These are phyloP conservation scores for Cryptotermes secundus DNA, from an alignment of 1,140 invertebrate species.

Conservation along the genomic window DNA sequence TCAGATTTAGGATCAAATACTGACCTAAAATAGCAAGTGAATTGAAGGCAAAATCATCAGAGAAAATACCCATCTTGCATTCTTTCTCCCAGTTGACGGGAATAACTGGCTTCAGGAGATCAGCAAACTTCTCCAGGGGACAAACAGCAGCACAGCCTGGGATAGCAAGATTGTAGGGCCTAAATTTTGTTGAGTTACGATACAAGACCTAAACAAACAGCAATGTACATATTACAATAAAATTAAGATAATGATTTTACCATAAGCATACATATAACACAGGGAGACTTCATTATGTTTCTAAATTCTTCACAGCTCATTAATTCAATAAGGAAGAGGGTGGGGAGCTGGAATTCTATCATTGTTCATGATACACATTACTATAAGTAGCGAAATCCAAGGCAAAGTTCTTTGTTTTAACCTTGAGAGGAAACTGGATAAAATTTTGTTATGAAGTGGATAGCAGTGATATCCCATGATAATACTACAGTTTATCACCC, in stretches of 20 bases:
- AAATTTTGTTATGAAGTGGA: no score
- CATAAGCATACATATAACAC: neutral
- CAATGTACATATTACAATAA: conserved; percentile 21
- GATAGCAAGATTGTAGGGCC: conserved; percentile 54
- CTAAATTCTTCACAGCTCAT: neutral
- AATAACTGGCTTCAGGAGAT: conserved; percentile 53
- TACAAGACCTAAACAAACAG: conserved; percentile 54
- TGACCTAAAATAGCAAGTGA: conserved; percentile 46
- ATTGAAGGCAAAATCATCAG: conserved; percentile 42
- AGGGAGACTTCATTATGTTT: neutral
- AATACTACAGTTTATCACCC: no score
- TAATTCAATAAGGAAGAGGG: neutral
- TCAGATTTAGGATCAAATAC: conserved; percentile 5
- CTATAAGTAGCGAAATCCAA: no score
- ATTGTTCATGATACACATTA: no score
- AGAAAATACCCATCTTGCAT: conserved; percentile 47
- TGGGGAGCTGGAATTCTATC: no score
- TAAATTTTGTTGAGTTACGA: conserved; percentile 57
- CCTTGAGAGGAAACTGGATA: no score
- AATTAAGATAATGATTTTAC: neutral
- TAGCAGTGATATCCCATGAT: no score
- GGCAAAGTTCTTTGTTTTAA: neutral
- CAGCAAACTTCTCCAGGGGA: conserved; percentile 56
- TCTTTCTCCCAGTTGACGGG: conserved; percentile 59
- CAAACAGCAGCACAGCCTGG: conserved; percentile 61